Evolutionary conservation across 2,797 vertebrate species (phyloP).

Genomic region (Enteromius fasciolatus): DNA sequence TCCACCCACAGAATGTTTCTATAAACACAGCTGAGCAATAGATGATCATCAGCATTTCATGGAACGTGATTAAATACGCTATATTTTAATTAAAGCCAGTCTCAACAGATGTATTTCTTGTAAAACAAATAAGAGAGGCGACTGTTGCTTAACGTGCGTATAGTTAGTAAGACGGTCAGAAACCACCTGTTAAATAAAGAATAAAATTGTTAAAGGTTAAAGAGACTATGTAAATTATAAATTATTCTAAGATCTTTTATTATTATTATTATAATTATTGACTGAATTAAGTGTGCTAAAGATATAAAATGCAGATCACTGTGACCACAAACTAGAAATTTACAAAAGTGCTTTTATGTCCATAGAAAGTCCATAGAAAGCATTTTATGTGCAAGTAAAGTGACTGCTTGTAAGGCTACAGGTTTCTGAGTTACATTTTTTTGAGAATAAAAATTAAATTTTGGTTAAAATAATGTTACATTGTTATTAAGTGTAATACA

Average conservation of each 20-base stretch:
- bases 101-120: constrained; percentile 10
- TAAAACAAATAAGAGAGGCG: constrained; percentile 19
- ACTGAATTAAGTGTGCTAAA: not conserved
- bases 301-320: too few relatives aligned
- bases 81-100: constrained; percentile 37
- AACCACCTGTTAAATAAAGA: constrained; percentile 3
- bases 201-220: not conserved
- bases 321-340: too few relatives aligned
- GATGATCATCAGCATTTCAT: constrained; percentile 30
- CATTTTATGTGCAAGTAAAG: too few relatives aligned
- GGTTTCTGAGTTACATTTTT: too few relatives aligned
- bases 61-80: constrained; percentile 5
- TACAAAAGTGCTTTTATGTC: too few relatives aligned
- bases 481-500: too few relatives aligned
- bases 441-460: too few relatives aligned
- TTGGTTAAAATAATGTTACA: too few relatives aligned
- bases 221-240: not conserved
- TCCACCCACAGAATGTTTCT: constrained; percentile 34
- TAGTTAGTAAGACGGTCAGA: not conserved
- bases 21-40: constrained; percentile 33
- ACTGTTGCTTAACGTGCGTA: not conserved
- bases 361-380: too few relatives aligned
- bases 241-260: not conserved
- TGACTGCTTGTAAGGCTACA: too few relatives aligned
- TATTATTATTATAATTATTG: not conserved